Evolutionary conservation across 1,140 invertebrate species (phyloP), one percentile per base, ranked within the genome.

Genomic region (Bradynema listronoti): DNA sequence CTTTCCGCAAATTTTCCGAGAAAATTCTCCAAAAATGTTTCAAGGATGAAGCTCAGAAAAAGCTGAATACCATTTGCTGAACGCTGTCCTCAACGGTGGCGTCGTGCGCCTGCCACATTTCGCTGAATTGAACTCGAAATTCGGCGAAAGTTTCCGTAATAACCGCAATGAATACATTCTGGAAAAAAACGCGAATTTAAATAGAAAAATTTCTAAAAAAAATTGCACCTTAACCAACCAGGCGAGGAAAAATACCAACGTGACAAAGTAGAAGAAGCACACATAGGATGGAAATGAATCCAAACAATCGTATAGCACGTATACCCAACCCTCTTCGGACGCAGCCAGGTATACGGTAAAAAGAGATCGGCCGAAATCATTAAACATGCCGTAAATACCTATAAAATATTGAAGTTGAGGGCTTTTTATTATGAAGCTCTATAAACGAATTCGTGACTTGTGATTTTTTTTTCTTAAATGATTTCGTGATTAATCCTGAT

Each of bases 111-210:
- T 92, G 92, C 95, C 95, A 99, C 91, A 98, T 97, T 81, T 99
- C 93, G 80, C 98, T 93, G 79, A 99, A 99, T 79, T 99, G 95
- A 0, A 99, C 95, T 69, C 95, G 83, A 67, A 99, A 97, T 82
- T 99, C 95, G 78, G 98, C 98, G 80, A 99, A 99, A 0, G 95
- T 99, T 81, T 99, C 95, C 3, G 94, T 99, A 60, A 99, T 98
- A 0, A 99, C 94, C 67, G 95, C 95, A 81, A 99, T 99, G 83
- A 99, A 99, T 36, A 99, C 95, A 77, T 99, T 99, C 82, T 84
- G 69, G 11, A 56, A 36, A 19, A 39, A 51, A 41, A n/a, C 9
- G 58, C 11, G 33, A 7, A 32, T 24, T 50, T 22, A 11, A 33
- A 30, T 45, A 32, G n/a, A 47, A 30, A 9, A 45, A 56, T 9